These are phyloP conservation scores for Tholera decimalis DNA, from an alignment of 2,888 invertebrate species.

Conservation along the genomic window DNA sequence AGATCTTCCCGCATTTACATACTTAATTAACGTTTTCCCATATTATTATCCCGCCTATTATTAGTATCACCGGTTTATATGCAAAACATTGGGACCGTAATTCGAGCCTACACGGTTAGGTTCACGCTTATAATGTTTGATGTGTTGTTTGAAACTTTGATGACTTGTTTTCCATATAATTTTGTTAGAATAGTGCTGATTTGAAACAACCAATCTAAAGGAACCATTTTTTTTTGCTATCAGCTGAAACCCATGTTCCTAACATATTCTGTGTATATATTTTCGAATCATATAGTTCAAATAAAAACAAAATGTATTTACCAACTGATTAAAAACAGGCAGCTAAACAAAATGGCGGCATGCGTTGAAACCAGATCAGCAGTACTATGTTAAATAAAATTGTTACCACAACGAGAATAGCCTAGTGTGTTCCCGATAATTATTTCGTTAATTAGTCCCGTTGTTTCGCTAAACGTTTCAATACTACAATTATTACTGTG, in stretches of 20 bases:
- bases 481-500: constrained; percentile 53
- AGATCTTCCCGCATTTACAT: constrained; percentile 81
- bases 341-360: constrained; percentile 43
- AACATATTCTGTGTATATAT: no score
- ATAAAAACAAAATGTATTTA: background rate
- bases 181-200: background rate
- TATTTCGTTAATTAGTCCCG: constrained; percentile 78
- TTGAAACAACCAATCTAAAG: background rate
- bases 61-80: constrained; percentile 52
- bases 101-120: constrained; percentile 38
- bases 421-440: constrained; percentile 70
- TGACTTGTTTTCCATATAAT: constrained; percentile 22
- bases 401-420: constrained; percentile 45
- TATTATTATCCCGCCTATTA: constrained; percentile 71
- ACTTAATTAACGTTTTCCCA: constrained; percentile 80
- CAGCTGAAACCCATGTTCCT: no score
- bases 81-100: constrained; percentile 48
- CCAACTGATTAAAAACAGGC: constrained; percentile 1
- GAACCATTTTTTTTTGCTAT: no score
- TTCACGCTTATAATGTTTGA: constrained; percentile 38
- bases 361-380: constrained; percentile 37
- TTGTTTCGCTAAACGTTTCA: constrained; percentile 73
- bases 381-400: constrained; percentile 53
- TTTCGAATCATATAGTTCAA: background rate
- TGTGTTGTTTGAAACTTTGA: constrained; percentile 42